These are phyloP conservation scores for Acipenser oxyrinchus DNA, from an alignment of 2,797 vertebrate genomes.

Conservation along the genomic window DNA sequence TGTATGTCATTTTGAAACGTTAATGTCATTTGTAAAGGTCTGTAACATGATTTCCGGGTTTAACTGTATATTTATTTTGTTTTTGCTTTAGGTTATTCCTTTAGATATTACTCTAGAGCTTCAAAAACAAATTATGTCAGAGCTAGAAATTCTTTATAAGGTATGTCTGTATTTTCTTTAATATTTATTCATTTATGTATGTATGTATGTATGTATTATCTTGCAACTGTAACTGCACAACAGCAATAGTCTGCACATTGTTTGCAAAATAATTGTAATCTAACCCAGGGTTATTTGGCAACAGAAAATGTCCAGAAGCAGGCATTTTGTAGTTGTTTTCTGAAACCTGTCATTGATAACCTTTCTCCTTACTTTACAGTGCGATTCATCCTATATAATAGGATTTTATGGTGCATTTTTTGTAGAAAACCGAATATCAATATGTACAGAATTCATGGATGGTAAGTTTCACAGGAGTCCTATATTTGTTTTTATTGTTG, in stretches of 20 bases:
- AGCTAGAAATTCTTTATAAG: slow-evolving; percentile 98
- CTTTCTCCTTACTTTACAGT: slow-evolving; percentile 61
- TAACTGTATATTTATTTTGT: slow-evolving; percentile 32
- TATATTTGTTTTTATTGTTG: neutral
- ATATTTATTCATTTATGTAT: too few relatives aligned
- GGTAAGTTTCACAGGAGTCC: slow-evolving; percentile 65
- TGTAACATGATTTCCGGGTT: slow-evolving; percentile 11
- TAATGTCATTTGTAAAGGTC: too few relatives aligned
- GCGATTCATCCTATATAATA: slow-evolving; percentile 96
- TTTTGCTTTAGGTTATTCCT: slow-evolving; percentile 76
- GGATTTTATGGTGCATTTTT: slow-evolving; percentile 98
- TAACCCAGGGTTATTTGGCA: too few relatives aligned
- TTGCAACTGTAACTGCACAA: too few relatives aligned
- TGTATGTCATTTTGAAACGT: too few relatives aligned
- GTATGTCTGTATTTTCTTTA: slow-evolving; percentile 39
- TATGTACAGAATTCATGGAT: slow-evolving; percentile 98
- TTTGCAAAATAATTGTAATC: too few relatives aligned
- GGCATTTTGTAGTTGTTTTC: too few relatives aligned
- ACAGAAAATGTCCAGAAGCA: too few relatives aligned
- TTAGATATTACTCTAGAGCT: slow-evolving; percentile 93
- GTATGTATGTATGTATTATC: too few relatives aligned
- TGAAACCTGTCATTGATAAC: too few relatives aligned
- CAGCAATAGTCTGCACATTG: too few relatives aligned
- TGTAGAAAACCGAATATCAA: slow-evolving; percentile 96
- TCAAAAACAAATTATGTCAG: slow-evolving; percentile 98